Evolutionary conservation across 2,113 vertebrate species (phyloP), one percentile per base, ranked within the genome.

Genomic region (Regulus satrapa): DNA sequence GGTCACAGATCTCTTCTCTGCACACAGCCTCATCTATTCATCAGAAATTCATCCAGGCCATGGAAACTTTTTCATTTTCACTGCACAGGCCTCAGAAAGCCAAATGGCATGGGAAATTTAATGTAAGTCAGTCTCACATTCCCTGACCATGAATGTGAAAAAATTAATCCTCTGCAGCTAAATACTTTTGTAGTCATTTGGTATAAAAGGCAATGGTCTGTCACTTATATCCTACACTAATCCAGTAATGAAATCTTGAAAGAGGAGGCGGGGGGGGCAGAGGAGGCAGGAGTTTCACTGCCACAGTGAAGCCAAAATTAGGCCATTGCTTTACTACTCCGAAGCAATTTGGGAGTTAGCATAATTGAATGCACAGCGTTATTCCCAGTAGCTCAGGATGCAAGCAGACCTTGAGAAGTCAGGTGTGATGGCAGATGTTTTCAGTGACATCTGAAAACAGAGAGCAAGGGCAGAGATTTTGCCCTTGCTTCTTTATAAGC

Each of bases 1-100:
- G 96, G 96, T 97, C 94, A 95, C 74, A 96, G 95, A 95, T 90
- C 55, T 81, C 56, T 62, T 83, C 74, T 97, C 85, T 18, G 3
- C 43, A 80, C 72, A 94, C 96, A 96, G 84, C 85, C 80, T 95
- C 95, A 94, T 94, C 97, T 96, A 97, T 97, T 97, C 98, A 97
- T 97, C 95, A 96, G 92, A 97, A 97, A 97, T 94, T 94, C 93
- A 96, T 91, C 92, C 95, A 93, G 85, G 90, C 96, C 88, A 94
- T 71, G 95, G 93, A 96, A 96, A 94, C 88, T 88, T 96, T 83
- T 91, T 94, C 85, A 94, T 92, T 96, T 97, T 87, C 85, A 56
- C 73, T 82, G 95, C 71, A 49, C 81, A 87, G 96, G 81, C 90
- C 93, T 94, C 92, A 74, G 95, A 93, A 83, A 93, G 95, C 91